Base-by-base conservation (phyloP, 2,888 invertebrate species). In the Lepetodrilus schrolli region DNA sequence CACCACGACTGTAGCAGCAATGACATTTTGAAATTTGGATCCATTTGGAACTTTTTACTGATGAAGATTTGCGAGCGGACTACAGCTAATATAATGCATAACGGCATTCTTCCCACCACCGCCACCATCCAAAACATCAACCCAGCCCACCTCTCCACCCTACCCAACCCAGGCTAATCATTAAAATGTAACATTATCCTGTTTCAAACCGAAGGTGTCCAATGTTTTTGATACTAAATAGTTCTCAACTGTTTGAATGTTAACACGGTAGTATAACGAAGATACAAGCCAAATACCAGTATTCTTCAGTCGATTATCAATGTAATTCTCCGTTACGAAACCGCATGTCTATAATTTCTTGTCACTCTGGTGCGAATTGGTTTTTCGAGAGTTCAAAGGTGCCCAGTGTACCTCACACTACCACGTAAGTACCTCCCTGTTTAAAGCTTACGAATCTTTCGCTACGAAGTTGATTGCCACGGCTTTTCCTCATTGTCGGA, bases 361-460 rank as follows among this genome's bases (percentile, higher is more conserved):
- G 30, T 17, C 58, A 58, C 58, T 26, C 26, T 7, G 34, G 58
- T 58, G 58, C 13, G 58, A 58, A 58, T 58, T 58, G 58, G 30
- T 58, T 58, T 58, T 17, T 26, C 26, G 7, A 17, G 58, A 23
- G 58, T 58, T 58, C 58, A 58, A 58, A 58, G 58, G 30, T 7
- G 17, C 26, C 2, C n/a, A 17, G 17, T 23, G n/a, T 34, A 58
- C 7, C 13, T 34, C 10, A 30, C 58, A n/a, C 58, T 7, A 17
- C 21, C 30, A 17, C 34, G 17, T 30, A 58, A 58, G 58, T 58
- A n/a, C 30, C 26, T 17, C 23, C 17, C 58, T 30, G 30, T 58
- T 34, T 17, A 58, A 58, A 58, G 58, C 58, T 58, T 58, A 58
- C 58, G 34, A 58, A 58, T 34, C 34, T 30, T 17, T 58, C 30